Percentiles rank a stretch among this genome's conserved stretches.
Conservation (phyloP, 2,113 vertebrate species). For the Choloepus hoffmanni region DNA sequence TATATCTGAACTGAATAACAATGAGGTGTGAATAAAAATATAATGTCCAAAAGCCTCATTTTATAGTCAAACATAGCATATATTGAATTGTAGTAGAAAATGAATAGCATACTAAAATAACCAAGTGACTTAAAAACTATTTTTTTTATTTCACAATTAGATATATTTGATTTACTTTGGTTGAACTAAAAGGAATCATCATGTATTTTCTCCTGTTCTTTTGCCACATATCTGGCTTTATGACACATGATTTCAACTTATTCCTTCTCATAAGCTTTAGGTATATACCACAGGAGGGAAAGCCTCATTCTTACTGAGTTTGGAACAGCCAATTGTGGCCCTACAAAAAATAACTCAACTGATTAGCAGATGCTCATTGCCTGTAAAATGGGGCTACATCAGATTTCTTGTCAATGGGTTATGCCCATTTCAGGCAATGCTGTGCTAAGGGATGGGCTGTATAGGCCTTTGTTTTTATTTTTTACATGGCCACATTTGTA, state of each 20-base stretch:
- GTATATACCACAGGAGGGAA: not conserved
- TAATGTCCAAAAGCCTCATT: not conserved
- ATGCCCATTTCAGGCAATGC: not conserved
- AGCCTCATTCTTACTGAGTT: not conserved
- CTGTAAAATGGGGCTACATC: not conserved
- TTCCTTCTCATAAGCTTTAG: not conserved
- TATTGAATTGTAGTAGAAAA: not conserved
- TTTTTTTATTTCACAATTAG: constrained; percentile 45
- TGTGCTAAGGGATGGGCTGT: not conserved
- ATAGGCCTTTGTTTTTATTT: not conserved
- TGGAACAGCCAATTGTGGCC: not conserved
- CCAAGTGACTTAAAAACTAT: constrained; percentile 2
- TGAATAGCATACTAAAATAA: constrained; percentile 21
- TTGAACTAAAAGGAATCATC: not conserved
- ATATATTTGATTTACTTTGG: not conserved
- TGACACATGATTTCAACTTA: not conserved
- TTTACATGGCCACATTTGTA: not conserved
- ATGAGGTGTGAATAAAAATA: not conserved
- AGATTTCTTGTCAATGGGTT: not conserved
- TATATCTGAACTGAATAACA: constrained; percentile 20
- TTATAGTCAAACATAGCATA: not conserved
- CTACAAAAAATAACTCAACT: not conserved
- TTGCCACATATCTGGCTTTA: not conserved
- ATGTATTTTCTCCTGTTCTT: not conserved
- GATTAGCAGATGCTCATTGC: not conserved